Evolutionary conservation across 2,888 invertebrate species (phyloP).

Genomic region (Sinotaia quadrata): DNA sequence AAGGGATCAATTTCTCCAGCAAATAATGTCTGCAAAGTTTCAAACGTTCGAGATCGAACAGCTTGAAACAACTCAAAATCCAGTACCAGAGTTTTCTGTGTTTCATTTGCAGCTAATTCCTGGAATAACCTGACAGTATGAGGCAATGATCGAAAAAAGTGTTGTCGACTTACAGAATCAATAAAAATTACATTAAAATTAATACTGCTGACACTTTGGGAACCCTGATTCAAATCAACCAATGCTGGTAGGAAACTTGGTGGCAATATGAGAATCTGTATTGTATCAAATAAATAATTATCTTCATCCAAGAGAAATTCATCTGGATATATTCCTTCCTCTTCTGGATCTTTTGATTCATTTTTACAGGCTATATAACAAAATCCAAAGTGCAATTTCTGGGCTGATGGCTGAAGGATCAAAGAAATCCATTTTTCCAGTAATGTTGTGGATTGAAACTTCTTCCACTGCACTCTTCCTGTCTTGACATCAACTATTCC

Average conservation of each 20-base stretch:
- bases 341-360: not conserved
- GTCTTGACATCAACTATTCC: not conserved
- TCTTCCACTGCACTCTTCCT: constrained; percentile 13
- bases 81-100: constrained; percentile 38
- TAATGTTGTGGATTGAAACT: constrained; percentile 1
- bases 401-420: not conserved
- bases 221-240: no score
- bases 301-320: not conserved
- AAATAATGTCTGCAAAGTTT: constrained; percentile 55
- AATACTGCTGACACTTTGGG: constrained; percentile 17
- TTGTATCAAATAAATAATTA: not conserved
- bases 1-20: constrained; percentile 51
- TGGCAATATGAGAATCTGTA: constrained; percentile 37
- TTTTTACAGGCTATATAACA: constrained; percentile 11
- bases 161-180: constrained; percentile 60
- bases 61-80: constrained; percentile 60
- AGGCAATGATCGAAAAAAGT: constrained; percentile 57
- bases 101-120: constrained; percentile 21
- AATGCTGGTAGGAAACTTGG: constrained; percentile 8
- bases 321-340: not conserved
- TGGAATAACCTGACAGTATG: constrained; percentile 45
- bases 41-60: constrained; percentile 58
- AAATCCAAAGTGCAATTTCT: constrained; percentile 21
- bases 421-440: constrained; percentile 8
- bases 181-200: constrained; percentile 58